Base-by-base conservation (phyloP, 1,140 invertebrate species). In the Zaprionus davidi region DNA sequence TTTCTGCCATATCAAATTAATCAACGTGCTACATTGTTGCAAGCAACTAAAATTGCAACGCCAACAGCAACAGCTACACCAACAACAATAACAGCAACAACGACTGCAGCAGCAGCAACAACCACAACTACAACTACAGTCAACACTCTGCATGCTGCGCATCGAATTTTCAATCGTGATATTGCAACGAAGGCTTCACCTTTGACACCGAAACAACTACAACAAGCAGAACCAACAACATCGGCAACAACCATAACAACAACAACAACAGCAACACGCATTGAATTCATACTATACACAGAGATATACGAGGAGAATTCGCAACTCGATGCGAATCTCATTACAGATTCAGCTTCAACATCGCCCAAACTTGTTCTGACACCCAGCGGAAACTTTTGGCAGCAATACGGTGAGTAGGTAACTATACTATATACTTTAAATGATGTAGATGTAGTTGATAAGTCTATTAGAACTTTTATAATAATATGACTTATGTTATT, bases 11-110 rank as follows among this genome's bases (percentile, higher is more conserved):
- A 90, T 90, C 85, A 90, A 86, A 90, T 90, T 90, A 90, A 90
- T 90, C 85, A 90, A 90, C 82, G 85, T 90, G 81, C 86, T 86
- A 90, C 85, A 90, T 90, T 90, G 85, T 90, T 90, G 86, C 85
- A 85, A 78, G 78, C 85, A 83, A 73, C 82, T 57, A 58, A 55
- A 71, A 71, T 60, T 67, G 9, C 41, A 71, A 68, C 59, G 46
- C 46, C 46, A 72, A 44, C 63, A 53, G 7, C 66, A 66, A 66
- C 63, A 68, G 20, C 82, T 68, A 57, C 77, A 69, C 46, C 77
- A 80, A 75, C 77, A 56, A 71, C 76, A 86, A 46, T 53, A 64
- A 44, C 56, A 59, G 57, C 59, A 49, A 12, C 60, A 76, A 38
- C 68, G 53, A n/a, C 59, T 62, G 31, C 55, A 24, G 6, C 51